Evolutionary conservation across 2,113 vertebrate genomes (phyloP).

Genomic region (Hypanus sabinus): DNA sequence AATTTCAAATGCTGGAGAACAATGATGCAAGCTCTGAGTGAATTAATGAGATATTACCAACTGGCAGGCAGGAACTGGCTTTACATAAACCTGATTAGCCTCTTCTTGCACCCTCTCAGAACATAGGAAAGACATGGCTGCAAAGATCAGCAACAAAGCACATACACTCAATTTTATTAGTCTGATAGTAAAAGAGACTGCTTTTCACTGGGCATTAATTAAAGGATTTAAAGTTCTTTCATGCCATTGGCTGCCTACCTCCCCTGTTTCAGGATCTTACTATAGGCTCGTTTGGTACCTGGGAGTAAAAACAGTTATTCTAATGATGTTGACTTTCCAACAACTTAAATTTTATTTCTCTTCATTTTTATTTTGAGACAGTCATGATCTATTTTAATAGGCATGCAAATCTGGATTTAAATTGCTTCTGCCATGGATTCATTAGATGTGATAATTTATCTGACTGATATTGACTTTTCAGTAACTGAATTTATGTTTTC

Average conservation of each 20-base stretch:
- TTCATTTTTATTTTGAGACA: conserved; percentile 58
- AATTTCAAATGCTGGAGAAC: conserved; percentile 76
- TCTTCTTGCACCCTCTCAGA: conserved; percentile 55
- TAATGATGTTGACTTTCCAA: conserved; percentile 72
- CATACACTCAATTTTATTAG: conserved; percentile 80
- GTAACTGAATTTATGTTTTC: conserved; percentile 34
- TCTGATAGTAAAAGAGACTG: conserved; percentile 74
- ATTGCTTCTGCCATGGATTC: conserved; percentile 3
- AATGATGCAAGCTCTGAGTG: conserved; percentile 76
- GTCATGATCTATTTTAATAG: conserved; percentile 60
- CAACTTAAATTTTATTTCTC: conserved; percentile 44
- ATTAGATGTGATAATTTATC: conserved; percentile 32
- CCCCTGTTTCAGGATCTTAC: conserved; percentile 54
- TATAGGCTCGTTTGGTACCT: conserved; percentile 51
- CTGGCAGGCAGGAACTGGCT: conserved; percentile 65
- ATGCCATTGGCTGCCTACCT: conserved; percentile 57
- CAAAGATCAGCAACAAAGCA: conserved; percentile 63
- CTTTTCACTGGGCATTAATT: conserved; percentile 87
- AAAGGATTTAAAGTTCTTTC: conserved; percentile 82
- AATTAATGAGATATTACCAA: conserved; percentile 76
- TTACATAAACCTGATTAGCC: conserved; percentile 78
- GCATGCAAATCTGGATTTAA: conserved; percentile 61
- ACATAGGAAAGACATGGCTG: conserved; percentile 46
- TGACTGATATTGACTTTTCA: conserved; percentile 29
- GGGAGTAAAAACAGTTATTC: conserved; percentile 66